Conservation (phyloP, 64 coral and sea anemone genomes). For the Montipora capricornis region DNA sequence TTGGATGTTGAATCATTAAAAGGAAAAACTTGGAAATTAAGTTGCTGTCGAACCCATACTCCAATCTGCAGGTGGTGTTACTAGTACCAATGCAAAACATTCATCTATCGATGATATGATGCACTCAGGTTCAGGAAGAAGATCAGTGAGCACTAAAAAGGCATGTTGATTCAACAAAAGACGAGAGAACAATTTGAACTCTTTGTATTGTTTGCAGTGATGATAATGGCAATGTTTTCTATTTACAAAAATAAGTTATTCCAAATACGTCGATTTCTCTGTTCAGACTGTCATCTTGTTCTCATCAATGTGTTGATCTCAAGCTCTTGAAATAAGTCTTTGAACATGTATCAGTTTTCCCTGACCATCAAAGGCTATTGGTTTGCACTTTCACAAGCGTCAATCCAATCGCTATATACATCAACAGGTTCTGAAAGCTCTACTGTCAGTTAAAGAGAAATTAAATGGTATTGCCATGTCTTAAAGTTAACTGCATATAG, state of each 20-base stretch:
- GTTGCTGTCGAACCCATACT: too few species aligned
- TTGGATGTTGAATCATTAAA: too few species aligned
- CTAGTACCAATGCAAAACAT: too few species aligned
- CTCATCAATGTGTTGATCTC: not conserved
- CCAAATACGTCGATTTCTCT: not conserved
- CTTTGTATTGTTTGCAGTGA: not conserved
- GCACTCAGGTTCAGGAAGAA: not conserved
- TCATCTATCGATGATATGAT: too few species aligned
- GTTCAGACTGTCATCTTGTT: not conserved
- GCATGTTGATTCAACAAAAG: not conserved
- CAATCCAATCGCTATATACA: slow-evolving; percentile 99
- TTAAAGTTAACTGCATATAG: not conserved
- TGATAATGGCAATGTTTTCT: not conserved
- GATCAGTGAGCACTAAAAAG: not conserved
- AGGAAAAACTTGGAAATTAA: too few species aligned
- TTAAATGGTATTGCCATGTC: too few species aligned
- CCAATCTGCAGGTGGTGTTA: too few species aligned
- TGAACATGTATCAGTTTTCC: not conserved
- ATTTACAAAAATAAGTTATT: not conserved
- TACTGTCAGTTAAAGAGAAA: slow-evolving; percentile 36
- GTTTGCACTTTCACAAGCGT: slow-evolving; percentile 97
- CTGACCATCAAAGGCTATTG: slow-evolving; percentile 48
- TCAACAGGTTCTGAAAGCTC: slow-evolving; percentile 99
- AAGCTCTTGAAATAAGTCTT: not conserved
- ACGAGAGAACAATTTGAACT: not conserved